These are phyloP conservation scores for Butastur rufipennis DNA, from an alignment of 2,113 vertebrate species.

Conservation along the genomic window DNA sequence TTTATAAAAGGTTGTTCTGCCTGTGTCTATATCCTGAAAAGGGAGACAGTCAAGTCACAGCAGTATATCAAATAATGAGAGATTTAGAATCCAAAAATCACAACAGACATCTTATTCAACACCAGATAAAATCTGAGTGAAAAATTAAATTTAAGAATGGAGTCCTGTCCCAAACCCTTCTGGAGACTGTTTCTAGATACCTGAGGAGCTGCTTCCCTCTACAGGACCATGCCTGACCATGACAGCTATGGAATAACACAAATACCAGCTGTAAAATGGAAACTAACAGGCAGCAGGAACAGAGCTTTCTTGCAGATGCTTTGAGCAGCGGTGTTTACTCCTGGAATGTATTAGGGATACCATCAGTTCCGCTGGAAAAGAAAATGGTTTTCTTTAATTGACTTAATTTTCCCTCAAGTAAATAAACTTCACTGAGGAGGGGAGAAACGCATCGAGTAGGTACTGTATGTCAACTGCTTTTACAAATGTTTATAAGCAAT, in stretches of 20 bases:
- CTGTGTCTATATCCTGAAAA: not conserved
- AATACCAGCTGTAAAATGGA: not conserved
- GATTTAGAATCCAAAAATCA: not conserved
- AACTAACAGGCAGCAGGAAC: not conserved
- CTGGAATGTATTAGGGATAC: not conserved
- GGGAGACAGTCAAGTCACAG: not conserved
- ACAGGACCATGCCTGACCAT: not conserved
- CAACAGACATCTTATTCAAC: not conserved
- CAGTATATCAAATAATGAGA: not conserved
- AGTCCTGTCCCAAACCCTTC: not conserved
- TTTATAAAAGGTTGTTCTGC: not conserved
- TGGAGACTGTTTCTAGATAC: not conserved
- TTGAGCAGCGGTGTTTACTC: not conserved
- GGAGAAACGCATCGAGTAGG: not conserved
- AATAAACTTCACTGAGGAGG: not conserved
- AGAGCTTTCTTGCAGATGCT: not conserved
- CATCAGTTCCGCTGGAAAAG: not conserved
- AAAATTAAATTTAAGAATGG: not conserved
- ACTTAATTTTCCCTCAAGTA: not conserved
- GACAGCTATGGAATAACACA: not conserved
- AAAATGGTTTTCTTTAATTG: not conserved
- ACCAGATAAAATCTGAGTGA: not conserved
- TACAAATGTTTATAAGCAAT: not conserved
- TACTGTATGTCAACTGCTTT: not conserved
- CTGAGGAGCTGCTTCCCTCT: conserved; percentile 58